Evolutionary conservation across 1,140 invertebrate species (phyloP), one percentile per base, ranked within the genome.

Genomic region (Cyclina sinensis): DNA sequence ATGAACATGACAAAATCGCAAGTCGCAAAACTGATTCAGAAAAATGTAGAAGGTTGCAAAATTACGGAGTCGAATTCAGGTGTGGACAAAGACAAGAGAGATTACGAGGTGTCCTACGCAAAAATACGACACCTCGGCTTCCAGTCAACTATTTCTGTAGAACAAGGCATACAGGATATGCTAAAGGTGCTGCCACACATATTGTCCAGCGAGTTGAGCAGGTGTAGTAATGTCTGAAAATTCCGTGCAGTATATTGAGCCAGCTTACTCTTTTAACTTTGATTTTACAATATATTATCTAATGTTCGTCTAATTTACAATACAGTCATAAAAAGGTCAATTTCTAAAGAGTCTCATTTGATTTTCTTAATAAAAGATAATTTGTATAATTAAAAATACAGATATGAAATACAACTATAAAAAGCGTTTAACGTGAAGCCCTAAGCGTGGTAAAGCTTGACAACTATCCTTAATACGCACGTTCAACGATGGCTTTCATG

Each of bases 1-100:
- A n/a, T n/a, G n/a, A n/a, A n/a, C 80, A 80, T 92, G 73, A 93
- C 91, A 21, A 93, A 93, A 81, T 89, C 89, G 16, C 82, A 93
- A 30, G 91, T 92, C 30, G 92, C 92, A 12, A 73, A 79, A 27
- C 68, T 87, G 27, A 93, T 93, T 51, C 91, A 91, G 80, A 79
- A 59, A 16, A 84, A 85, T 4, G 89, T 93, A 11, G 76, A 88
- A 3, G 43, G 24, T 24, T 92, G 91, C 76, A 86, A 88, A 9
- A 92, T 93, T 43, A 78, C 86, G 5, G 80, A 85, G n/a, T 90
- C 90, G 7, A 83, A 79, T 46, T 51, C 74, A 12, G 92, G 92
- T 0, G 90, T 90, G 54, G 91, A 93, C 70, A 91, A 89, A 57
- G 91, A 93, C 86, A 92, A 93, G 62, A 62, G 92, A n/a, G 90